These are phyloP conservation scores for Pimephales promelas DNA, from an alignment of 2,113 vertebrate genomes.

Conservation along the genomic window DNA sequence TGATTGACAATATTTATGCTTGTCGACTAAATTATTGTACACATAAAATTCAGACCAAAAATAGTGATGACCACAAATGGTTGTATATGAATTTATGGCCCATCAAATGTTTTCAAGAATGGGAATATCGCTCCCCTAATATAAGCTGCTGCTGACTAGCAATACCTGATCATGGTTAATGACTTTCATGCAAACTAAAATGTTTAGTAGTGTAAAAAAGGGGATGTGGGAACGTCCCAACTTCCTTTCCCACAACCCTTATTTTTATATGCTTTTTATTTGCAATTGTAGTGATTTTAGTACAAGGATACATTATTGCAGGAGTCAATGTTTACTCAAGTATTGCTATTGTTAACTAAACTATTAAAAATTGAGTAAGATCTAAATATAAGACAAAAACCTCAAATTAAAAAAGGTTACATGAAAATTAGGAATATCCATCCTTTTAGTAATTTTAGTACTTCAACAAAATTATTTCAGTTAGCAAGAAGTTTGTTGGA, in stretches of 20 bases:
- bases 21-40: neutral
- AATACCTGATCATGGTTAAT: neutral
- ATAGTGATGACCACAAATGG: neutral
- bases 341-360: neutral
- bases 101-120: neutral
- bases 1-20: neutral
- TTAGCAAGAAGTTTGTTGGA: too few species aligned
- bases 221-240: too few species aligned
- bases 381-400: neutral
- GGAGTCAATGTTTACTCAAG: neutral
- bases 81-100: neutral
- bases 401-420: too few species aligned
- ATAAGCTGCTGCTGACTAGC: neutral
- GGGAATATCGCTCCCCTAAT: neutral
- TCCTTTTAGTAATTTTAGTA: too few species aligned
- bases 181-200: neutral
- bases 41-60: neutral
- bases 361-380: neutral
- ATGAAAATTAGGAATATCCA: neutral
- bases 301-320: neutral
- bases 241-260: too few species aligned
- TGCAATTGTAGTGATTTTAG: neutral
- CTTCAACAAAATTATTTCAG: too few species aligned
- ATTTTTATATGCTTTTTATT: constrained; percentile 1
- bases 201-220: neutral